Evolutionary conservation across 2,888 invertebrate species (phyloP).

Genomic region (Sarcophaga rosellei): DNA sequence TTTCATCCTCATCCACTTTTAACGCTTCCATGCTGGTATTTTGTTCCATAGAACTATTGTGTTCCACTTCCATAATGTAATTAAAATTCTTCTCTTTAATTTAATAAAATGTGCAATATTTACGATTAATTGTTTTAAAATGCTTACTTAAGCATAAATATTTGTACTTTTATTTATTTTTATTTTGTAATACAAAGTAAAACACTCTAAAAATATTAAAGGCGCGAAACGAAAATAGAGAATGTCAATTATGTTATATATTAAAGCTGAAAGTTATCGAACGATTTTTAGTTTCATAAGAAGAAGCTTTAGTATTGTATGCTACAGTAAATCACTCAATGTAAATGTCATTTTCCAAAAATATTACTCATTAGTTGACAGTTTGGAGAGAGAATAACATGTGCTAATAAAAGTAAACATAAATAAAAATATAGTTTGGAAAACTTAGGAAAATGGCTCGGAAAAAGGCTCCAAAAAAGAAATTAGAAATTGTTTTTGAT

Average conservation of each 20-base stretch:
- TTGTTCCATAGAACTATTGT: slow-evolving; percentile 26
- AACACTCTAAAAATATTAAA: slow-evolving; percentile 21
- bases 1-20: slow-evolving; percentile 66
- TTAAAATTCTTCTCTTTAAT: not conserved
- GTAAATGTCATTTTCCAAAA: not conserved
- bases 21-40: slow-evolving; percentile 67
- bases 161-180: slow-evolving; percentile 25
- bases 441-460: slow-evolving; percentile 72
- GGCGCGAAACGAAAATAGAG: slow-evolving; percentile 53
- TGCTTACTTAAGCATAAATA: slow-evolving; percentile 25
- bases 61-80: slow-evolving; percentile 35
- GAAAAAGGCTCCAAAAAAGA: slow-evolving; percentile 70
- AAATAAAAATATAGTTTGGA: slow-evolving; percentile 10
- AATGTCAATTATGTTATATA: slow-evolving; percentile 37
- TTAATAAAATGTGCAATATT: not conserved
- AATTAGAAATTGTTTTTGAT: slow-evolving; percentile 83
- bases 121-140: not conserved
- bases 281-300: not conserved
- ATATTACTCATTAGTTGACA: not conserved
- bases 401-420: slow-evolving; percentile 29
- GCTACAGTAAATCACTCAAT: not conserved
- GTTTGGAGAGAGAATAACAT: slow-evolving; percentile 6
- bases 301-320: not conserved
- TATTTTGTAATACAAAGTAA: slow-evolving; percentile 12
- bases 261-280: slow-evolving; percentile 23